Percentiles rank a stretch among this genome's conserved stretches.
phyloP scores from a whole-genome alignment of 2,888 invertebrate genomes.

The Pyrrhosoma nymphula region DNA sequence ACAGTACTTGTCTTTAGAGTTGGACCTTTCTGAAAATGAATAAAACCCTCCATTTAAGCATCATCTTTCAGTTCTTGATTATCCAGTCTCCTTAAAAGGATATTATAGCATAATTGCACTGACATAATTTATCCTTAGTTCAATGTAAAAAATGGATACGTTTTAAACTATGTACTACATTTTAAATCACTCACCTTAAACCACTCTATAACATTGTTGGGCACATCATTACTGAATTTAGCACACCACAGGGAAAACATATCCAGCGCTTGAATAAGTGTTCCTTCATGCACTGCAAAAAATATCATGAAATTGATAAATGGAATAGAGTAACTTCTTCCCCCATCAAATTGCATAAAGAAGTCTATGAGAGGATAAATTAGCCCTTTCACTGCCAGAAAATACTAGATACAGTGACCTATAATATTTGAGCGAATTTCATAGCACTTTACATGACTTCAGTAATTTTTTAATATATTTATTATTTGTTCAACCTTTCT shows the following conservation, averaged over 20 bases:
- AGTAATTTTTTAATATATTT: too few relatives aligned
- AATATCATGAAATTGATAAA: not conserved
- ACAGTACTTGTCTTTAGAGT: slow-evolving; percentile 87
- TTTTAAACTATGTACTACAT: not conserved
- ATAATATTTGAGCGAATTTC: too few relatives aligned
- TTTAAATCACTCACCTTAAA: slow-evolving; percentile 79
- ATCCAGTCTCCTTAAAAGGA: not conserved
- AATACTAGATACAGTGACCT: too few relatives aligned
- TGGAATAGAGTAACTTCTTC: too few relatives aligned
- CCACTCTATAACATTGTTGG: slow-evolving; percentile 83
- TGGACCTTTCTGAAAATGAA: slow-evolving; percentile 83
- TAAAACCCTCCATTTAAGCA: slow-evolving; percentile 13
- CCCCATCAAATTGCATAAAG: too few relatives aligned
- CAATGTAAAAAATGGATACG: not conserved
- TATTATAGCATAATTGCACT: not conserved
- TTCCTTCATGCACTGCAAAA: slow-evolving; percentile 90
- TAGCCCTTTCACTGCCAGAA: too few relatives aligned
- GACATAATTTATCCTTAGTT: not conserved
- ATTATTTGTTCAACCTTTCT: too few relatives aligned
- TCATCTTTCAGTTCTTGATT: not conserved
- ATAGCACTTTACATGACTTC: too few relatives aligned
- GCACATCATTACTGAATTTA: slow-evolving; percentile 83
- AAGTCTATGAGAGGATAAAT: too few relatives aligned
- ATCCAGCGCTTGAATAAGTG: slow-evolving; percentile 88
- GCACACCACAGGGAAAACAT: slow-evolving; percentile 90